These are phyloP conservation scores for Melitaea athalia DNA, from an alignment of 2,888 invertebrate genomes.

Conservation along the genomic window DNA sequence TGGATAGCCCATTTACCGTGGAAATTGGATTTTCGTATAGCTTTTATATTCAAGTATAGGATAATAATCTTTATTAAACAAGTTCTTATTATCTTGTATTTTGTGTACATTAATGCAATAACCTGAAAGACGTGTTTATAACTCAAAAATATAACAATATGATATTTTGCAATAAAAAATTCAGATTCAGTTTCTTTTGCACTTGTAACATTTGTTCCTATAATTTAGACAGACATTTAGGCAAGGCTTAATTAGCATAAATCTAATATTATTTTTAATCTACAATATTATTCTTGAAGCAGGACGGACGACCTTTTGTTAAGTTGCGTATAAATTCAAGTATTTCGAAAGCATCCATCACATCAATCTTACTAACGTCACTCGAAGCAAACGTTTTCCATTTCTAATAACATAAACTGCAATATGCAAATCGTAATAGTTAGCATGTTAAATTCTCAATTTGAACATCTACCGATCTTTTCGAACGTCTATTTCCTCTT, in stretches of 20 bases:
- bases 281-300: background rate
- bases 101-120: too few species aligned
- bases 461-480: background rate
- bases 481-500: background rate
- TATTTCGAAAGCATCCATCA: conserved; percentile 8
- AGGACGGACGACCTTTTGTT: background rate
- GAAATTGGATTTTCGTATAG: too few species aligned
- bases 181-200: too few species aligned
- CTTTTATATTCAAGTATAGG: too few species aligned
- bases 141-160: too few species aligned
- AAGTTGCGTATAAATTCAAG: background rate
- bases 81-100: too few species aligned
- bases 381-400: background rate
- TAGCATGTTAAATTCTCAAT: background rate
- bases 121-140: too few species aligned
- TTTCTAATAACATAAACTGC: background rate
- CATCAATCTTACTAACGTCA: conserved; percentile 7
- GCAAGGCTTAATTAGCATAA: background rate
- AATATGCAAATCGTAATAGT: conserved; percentile 2
- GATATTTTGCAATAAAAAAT: too few species aligned
- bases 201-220: too few species aligned
- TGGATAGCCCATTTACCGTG: too few species aligned
- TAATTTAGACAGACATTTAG: background rate
- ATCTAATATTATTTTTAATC: background rate
- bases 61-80: too few species aligned